phyloP scores from a whole-genome alignment of 1,140 invertebrate species.

The Drosophila cardini region DNA sequence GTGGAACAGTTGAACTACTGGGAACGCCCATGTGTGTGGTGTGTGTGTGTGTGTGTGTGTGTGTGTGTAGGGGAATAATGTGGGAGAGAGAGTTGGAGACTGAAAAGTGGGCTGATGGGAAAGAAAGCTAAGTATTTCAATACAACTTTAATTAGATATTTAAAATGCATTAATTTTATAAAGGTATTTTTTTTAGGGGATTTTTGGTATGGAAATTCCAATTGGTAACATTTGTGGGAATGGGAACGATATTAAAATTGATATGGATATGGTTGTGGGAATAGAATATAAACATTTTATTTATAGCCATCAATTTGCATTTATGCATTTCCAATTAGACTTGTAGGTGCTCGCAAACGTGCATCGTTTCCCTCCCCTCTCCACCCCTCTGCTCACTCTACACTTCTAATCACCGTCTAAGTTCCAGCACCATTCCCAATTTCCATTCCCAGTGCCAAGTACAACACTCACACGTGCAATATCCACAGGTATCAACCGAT shows the following conservation, averaged over 20 bases:
- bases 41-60: too few species aligned
- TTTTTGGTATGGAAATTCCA: not conserved
- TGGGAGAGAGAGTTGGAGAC: not conserved
- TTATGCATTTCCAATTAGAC: conserved; percentile 75
- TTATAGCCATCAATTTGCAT: conserved; percentile 72
- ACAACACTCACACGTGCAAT: conserved; percentile 71
- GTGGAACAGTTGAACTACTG: conserved; percentile 4
- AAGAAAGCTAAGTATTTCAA: conserved; percentile 7
- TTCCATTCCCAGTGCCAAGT: conserved; percentile 20
- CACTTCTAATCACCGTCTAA: not conserved
- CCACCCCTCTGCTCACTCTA: not conserved
- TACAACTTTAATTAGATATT: not conserved
- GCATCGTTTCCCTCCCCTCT: conserved; percentile 3
- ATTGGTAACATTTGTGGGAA: not conserved
- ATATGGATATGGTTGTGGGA: conserved; percentile 12
- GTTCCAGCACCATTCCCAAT: conserved; percentile 4
- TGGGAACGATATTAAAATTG: not conserved
- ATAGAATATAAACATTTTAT: conserved; percentile 53
- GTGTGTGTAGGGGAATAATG: not conserved
- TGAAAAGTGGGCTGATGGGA: too few species aligned
- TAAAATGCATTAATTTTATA: not conserved
- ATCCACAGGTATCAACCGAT: conserved; percentile 38
- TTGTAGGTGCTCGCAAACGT: conserved; percentile 48
- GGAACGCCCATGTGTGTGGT: not conserved
- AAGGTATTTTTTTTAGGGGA: not conserved